These are phyloP conservation scores for Pammene fasciana DNA, from an alignment of 2,888 invertebrate genomes.

Conservation along the genomic window DNA sequence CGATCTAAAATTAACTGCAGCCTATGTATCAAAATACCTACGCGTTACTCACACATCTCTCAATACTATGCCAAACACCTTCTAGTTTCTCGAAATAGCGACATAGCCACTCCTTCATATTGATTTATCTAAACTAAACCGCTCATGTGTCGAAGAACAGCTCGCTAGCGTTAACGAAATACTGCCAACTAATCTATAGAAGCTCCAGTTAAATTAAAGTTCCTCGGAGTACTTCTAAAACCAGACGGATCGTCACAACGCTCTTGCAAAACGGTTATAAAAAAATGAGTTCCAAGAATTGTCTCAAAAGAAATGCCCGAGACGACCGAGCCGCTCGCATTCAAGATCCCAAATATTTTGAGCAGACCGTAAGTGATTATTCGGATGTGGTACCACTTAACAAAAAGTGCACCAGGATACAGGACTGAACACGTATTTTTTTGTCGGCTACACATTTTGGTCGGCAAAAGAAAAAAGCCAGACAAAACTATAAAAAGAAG, in stretches of 20 bases:
- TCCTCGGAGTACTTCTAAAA: constrained; percentile 45
- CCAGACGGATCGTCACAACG: constrained; percentile 53
- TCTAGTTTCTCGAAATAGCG: constrained; percentile 80
- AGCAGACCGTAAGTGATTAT: constrained; percentile 80
- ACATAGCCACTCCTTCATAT: constrained; percentile 70
- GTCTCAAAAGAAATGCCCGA: constrained; percentile 70
- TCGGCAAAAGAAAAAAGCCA: constrained; percentile 77
- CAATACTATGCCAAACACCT: constrained; percentile 83
- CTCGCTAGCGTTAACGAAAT: constrained; percentile 51
- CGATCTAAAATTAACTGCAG: constrained; percentile 84
- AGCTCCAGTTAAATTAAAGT: constrained; percentile 19
- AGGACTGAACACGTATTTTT: constrained; percentile 76
- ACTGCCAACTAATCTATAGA: constrained; percentile 6
- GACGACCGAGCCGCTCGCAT: constrained; percentile 67
- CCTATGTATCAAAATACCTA: constrained; percentile 83
- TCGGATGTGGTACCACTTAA: constrained; percentile 81
- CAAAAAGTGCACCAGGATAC: constrained; percentile 81
- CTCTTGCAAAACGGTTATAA: constrained; percentile 52
- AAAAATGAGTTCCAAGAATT: constrained; percentile 72
- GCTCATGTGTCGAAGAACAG: constrained; percentile 56
- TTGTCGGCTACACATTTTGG: constrained; percentile 75
- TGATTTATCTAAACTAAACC: constrained; percentile 71
- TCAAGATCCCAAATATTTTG: constrained; percentile 81
- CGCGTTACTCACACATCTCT: constrained; percentile 82
- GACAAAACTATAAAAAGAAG: constrained; percentile 81